Conservation (phyloP, 2,888 invertebrate genomes). For the Scaptomyza parva region DNA sequence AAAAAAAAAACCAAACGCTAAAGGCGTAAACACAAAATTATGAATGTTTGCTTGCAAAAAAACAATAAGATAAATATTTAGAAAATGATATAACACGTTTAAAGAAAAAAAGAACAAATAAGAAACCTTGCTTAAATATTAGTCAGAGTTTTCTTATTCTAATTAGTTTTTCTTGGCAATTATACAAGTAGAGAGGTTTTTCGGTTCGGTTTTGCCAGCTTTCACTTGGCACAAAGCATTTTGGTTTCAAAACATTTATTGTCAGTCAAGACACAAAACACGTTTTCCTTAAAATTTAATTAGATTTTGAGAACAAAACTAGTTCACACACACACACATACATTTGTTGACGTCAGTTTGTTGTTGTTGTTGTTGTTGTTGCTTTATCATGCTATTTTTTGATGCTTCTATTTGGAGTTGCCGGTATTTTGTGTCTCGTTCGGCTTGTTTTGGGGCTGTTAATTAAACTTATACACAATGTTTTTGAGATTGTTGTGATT, state of each 20-base stretch:
- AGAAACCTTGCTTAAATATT: conserved; percentile 19
- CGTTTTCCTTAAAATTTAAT: conserved; percentile 63
- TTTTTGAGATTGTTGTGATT: conserved; percentile 32
- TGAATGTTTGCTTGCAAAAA: conserved; percentile 38
- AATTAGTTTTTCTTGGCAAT: conserved; percentile 21
- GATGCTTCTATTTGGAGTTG: conserved; percentile 43
- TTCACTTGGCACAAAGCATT: conserved; percentile 43
- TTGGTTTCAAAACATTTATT: conserved; percentile 3
- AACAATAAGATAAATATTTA: conserved; percentile 59
- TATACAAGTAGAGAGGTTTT: conserved; percentile 14
- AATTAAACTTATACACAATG: conserved; percentile 62
- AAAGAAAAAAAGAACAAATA: not conserved
- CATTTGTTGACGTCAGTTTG: conserved; percentile 29
- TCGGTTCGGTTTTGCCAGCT: conserved; percentile 33
- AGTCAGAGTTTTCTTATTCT: conserved; percentile 17
- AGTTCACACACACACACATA: conserved; percentile 56
- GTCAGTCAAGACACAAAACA: conserved; percentile 50
- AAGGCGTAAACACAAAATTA: conserved; percentile 21
- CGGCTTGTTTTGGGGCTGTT: conserved; percentile 65
- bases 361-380: conserved; percentile 34
- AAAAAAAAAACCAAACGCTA: conserved; percentile 32
- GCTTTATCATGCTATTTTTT: too few relatives aligned
- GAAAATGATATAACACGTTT: conserved; percentile 58
- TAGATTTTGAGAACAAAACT: conserved; percentile 70
- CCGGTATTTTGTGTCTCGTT: conserved; percentile 41